Base-by-base conservation (phyloP, 1,140 invertebrate species). In the Cylas formicarius region DNA sequence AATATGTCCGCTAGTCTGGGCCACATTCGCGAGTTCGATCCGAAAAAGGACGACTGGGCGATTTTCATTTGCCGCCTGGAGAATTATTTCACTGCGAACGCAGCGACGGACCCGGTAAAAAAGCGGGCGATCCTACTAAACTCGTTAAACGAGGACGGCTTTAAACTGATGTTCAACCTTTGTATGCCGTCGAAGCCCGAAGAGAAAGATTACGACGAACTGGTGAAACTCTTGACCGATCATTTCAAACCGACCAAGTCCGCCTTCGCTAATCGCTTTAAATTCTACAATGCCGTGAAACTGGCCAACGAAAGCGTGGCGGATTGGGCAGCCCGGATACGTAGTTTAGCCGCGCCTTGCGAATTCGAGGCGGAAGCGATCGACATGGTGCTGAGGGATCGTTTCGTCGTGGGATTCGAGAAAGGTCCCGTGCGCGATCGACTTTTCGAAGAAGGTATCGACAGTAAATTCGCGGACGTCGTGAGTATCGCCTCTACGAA, bases 211-310 rank as follows among this genome's bases (percentile, higher is more conserved):
- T 42, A 32, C 17, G 20, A 42, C 27, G 24, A 4, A 13, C 23
- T 42, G 16, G 7, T 42, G 18, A 10, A 8, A 9, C n/a, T 42
- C 5, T 32, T 42, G 21, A 22, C 21, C 29, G 10, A 14, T 8
- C 14, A 42, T 21, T 42, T 42, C 11, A 22, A 11, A 4, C 10
- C 10, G n/a, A 13, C 7, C 7, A 16, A 23, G 8, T 31, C 17
- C 3, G 9, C 37, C 2, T 24, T 44, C 31, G 13, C 23, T 18
- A 21, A 26, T 11, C 31, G 46, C 17, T 35, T 24, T 13, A 35
- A 48, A 29, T 44, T 44, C 16, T 34, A 43, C 21, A 14, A 24
- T 14, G n/a, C 40, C 5, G 28, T n/a, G 8, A 44, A 28, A 44
- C 17, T 9, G 1, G 19, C 14, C 10, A 11, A 18, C 6, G 46